These are phyloP conservation scores for Neogale vison DNA, from an alignment of 2,113 vertebrate genomes.

Conservation along the genomic window DNA sequence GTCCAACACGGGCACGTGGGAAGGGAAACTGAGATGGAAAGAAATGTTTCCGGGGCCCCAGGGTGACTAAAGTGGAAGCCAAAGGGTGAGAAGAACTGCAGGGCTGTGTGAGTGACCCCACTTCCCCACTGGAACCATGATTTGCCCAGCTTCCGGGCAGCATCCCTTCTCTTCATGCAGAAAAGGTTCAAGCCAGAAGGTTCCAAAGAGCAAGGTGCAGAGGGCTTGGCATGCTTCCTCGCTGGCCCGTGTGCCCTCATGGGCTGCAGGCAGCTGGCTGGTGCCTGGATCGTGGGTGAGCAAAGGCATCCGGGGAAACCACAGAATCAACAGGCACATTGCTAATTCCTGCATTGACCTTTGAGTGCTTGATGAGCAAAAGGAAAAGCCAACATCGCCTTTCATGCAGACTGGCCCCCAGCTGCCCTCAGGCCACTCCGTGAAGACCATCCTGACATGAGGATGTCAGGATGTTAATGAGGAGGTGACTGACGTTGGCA, in stretches of 20 bases:
- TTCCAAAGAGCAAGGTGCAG: not conserved
- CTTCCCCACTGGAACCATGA: not conserved
- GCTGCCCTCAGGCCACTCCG: not conserved
- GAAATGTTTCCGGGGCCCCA: not conserved
- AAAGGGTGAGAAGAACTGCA: not conserved
- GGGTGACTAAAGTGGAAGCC: not conserved
- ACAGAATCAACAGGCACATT: not conserved
- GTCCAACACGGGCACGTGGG: no score
- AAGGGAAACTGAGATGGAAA: not conserved
- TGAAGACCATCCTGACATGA: not conserved
- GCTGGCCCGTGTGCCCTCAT: not conserved
- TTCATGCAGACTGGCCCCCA: not conserved
- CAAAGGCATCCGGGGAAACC: not conserved
- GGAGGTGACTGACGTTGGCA: not conserved
- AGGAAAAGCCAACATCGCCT: not conserved
- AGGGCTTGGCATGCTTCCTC: not conserved
- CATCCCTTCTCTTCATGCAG: not conserved
- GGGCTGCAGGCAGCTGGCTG: not conserved
- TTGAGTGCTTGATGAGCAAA: not conserved
- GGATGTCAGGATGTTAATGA: no score
- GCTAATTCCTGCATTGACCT: not conserved
- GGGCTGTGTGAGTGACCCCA: not conserved
- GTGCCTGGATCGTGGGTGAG: not conserved
- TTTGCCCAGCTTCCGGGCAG: not conserved
- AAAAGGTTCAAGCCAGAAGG: not conserved